Percentiles rank a stretch among this genome's conserved stretches.
These are phyloP conservation scores for Cyclophora punctaria DNA, from an alignment of 2,888 invertebrate species.

Conservation along the genomic window DNA sequence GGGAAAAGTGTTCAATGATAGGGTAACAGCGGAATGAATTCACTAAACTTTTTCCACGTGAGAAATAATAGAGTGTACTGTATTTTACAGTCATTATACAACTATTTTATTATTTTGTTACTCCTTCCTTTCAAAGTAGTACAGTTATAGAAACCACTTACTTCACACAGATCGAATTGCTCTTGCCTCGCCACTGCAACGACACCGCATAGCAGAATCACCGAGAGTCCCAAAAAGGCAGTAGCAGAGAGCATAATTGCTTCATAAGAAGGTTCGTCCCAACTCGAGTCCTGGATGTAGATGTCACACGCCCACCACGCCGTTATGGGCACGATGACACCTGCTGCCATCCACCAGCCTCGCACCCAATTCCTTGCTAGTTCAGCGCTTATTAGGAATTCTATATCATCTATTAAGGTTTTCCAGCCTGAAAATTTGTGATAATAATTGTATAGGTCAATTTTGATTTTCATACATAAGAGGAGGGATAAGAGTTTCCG, in stretches of 20 bases:
- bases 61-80: no score
- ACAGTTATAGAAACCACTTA: constrained; percentile 17
- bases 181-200: constrained; percentile 45
- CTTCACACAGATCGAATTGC: constrained; percentile 45
- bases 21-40: no score
- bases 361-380: constrained; percentile 40
- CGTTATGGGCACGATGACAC: constrained; percentile 28
- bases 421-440: constrained; percentile 40
- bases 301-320: constrained; percentile 43
- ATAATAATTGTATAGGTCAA: no score
- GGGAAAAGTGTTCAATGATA: no score
- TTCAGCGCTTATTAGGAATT: constrained; percentile 42
- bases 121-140: no score
- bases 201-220: constrained; percentile 30
- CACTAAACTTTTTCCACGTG: no score
- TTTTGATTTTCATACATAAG: no score
- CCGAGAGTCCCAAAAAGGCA: constrained; percentile 14
- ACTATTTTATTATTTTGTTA: no score
- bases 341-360: constrained; percentile 47
- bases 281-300: constrained; percentile 19
- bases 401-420: constrained; percentile 47
- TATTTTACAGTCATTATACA: no score
- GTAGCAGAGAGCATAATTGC: constrained; percentile 24
- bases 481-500: no score
- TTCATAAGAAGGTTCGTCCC: constrained; percentile 37